Conservation (phyloP, 2,113 vertebrate genomes). For the Vimba vimba region DNA sequence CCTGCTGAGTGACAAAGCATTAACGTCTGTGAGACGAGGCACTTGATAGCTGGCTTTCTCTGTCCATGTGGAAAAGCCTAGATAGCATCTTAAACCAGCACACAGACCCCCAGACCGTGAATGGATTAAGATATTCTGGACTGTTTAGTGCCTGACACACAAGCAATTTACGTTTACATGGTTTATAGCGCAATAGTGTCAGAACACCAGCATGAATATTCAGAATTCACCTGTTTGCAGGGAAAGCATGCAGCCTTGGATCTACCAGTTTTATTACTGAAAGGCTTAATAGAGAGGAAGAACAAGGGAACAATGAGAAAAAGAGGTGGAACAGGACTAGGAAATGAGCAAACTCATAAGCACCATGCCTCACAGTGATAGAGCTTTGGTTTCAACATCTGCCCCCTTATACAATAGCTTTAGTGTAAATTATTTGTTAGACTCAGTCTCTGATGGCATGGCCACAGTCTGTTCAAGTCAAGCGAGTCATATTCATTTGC, state of each 20-base stretch:
- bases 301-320: neutral
- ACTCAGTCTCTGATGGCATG: neutral
- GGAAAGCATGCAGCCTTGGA: neutral
- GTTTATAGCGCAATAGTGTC: neutral
- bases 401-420: neutral
- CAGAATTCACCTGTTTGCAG: neutral
- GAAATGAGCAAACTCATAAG: neutral
- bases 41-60: slow-evolving; percentile 16
- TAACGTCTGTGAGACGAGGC: slow-evolving; percentile 19
- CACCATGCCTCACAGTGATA: neutral
- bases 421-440: slow-evolving; percentile 22
- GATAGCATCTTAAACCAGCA: slow-evolving; percentile 15
- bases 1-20: slow-evolving; percentile 34
- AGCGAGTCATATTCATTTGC: neutral
- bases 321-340: neutral
- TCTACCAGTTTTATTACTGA: neutral
- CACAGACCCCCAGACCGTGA: neutral
- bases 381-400: slow-evolving; percentile 5
- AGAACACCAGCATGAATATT: slow-evolving; percentile 15
- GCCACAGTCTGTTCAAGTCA: slow-evolving; percentile 2
- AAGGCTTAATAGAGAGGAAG: neutral
- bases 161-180: neutral
- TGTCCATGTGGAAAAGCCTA: slow-evolving; percentile 33
- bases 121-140: slow-evolving; percentile 14
- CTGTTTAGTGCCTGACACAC: neutral